Evolutionary conservation across 2,113 vertebrate species (phyloP), one percentile per base, ranked within the genome.

Genomic region (Mormoops blainvillei): DNA sequence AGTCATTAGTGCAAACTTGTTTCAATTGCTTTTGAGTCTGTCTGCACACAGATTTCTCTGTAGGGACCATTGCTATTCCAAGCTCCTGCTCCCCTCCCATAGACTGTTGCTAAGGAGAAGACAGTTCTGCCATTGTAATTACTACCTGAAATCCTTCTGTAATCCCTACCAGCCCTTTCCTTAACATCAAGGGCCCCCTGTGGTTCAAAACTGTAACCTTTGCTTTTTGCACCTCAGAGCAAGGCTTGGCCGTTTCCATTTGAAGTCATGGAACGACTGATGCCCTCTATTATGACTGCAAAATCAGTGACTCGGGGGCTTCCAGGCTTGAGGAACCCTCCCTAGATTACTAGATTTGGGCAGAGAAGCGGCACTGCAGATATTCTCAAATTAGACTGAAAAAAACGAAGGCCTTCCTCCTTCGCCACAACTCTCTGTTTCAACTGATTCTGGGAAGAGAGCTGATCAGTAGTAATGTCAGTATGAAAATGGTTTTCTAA

Each of bases 1-100:
- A 97, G 97, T 98, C 96, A 98, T 97, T 97, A 97, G 41, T 91
- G 52, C 86, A 94, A 97, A 97, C 93, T 82, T 97, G 91, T 84
- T 96, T 94, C 95, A 96, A 95, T 97, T 97, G 95, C 95, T 97
- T 97, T 93, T 61, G 81, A 96, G 48, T 95, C 92, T 89, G 91
- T 87, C 90, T 87, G 81, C 94, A 96, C 91, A 97, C n/a, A 96
- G 61, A 95, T 95, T 94, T 97, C 92, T 96, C 97, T 95, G 38
- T 83, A 67, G 97, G 94, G 96, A 98, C 82, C 3, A 0, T n/a
- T 71, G 91, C 97, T 97, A 96, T 96, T 94, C 94, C 89, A 94
- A 89, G 94, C 43, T 82, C 74, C 77, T 45, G 50, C 24, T 90
- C 63, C 67, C 74, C 28, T 86, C 78, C 88, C 80, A 73, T 2